Conservation (phyloP, 2,113 vertebrate species). For the Chaetura pelagica region DNA sequence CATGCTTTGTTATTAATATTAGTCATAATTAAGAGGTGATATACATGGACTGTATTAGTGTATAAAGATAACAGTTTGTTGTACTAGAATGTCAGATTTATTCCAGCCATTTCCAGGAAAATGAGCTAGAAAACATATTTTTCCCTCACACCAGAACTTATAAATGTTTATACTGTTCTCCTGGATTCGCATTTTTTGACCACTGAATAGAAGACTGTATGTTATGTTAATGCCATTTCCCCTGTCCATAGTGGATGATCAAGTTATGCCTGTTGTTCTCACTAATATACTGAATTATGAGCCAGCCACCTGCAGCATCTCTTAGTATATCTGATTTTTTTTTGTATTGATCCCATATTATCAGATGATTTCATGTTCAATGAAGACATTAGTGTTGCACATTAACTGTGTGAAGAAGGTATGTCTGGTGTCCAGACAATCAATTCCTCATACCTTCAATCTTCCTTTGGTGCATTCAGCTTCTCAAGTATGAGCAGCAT, state of each 20-base stretch:
- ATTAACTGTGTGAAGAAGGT: background rate
- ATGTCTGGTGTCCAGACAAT: background rate
- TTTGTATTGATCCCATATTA: background rate
- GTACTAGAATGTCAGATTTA: background rate
- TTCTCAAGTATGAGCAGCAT: background rate
- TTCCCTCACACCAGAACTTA: background rate
- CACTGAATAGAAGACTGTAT: background rate
- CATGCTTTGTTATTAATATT: background rate
- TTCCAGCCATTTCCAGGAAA: background rate
- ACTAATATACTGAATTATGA: background rate
- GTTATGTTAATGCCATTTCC: background rate
- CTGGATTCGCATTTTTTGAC: background rate
- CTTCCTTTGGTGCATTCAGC: background rate
- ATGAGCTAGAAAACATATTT: background rate
- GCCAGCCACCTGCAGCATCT: background rate
- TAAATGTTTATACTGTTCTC: background rate
- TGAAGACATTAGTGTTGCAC: rapidly evolving
- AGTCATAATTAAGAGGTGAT: background rate
- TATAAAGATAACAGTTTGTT: background rate
- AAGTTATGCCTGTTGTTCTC: background rate
- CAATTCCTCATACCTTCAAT: background rate
- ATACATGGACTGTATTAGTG: background rate
- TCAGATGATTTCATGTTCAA: background rate
- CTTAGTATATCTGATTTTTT: background rate
- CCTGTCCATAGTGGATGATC: background rate